A percentile compares a stretch with the other conserved stretches of the same genome.
Evolutionary conservation across 2,113 vertebrate genomes (phyloP).

Genomic region (Trachemys scripta): DNA sequence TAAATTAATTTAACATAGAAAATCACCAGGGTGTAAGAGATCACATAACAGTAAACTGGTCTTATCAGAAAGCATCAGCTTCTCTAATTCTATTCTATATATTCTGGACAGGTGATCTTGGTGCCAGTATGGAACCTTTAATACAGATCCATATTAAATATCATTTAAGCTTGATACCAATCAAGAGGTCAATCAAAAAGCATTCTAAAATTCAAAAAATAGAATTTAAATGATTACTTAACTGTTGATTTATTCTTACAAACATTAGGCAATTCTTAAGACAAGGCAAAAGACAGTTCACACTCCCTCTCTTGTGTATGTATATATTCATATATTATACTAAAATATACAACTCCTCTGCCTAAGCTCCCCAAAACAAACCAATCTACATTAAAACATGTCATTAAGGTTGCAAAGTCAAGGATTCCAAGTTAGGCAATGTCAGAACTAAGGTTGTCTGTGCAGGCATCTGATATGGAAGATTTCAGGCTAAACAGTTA

Average conservation of each 20-base stretch:
- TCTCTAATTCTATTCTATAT: not conserved
- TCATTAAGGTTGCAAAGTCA: not conserved
- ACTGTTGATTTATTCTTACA: not conserved
- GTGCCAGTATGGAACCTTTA: not conserved
- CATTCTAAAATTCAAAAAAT: slow-evolving; percentile 11
- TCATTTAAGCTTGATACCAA: not conserved
- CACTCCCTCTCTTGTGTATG: not conserved
- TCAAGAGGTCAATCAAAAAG: not conserved
- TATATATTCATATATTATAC: not conserved
- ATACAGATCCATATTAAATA: not conserved
- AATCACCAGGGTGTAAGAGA: not conserved
- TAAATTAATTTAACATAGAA: not conserved
- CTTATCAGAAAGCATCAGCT: not conserved
- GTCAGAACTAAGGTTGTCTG: not conserved
- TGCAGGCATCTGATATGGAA: not conserved
- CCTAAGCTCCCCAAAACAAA: too few species aligned
- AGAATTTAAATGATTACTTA: not conserved
- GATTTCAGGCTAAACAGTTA: not conserved
- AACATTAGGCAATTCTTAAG: not conserved
- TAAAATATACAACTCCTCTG: not conserved
- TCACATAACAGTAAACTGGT: not conserved
- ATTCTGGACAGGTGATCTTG: not conserved
- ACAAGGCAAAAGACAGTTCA: not conserved
- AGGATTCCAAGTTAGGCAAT: not conserved
- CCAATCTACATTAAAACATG: not conserved